A percentile compares a stretch with the other conserved stretches of the same genome.
These are phyloP conservation scores for Umimayanthus chanpuru DNA, from an alignment of 92 coral and sea anemone genomes.

Conservation along the genomic window DNA sequence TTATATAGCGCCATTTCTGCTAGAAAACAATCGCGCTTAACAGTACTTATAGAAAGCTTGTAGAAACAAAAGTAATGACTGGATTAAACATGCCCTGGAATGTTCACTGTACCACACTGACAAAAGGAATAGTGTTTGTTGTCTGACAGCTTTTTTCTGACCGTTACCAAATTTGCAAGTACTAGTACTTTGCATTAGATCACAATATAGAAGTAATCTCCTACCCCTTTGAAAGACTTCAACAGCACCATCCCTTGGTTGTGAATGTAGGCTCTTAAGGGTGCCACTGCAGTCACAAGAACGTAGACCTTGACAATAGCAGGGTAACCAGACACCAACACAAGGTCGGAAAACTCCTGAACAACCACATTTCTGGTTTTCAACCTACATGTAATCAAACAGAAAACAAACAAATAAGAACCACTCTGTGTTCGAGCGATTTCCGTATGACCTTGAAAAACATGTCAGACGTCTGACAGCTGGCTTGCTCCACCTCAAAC, in stretches of 20 bases:
- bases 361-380: constrained; percentile 23
- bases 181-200: too few species aligned
- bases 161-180: too few species aligned
- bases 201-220: neutral
- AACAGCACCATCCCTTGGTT: constrained; percentile 3
- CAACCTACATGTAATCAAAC: constrained; percentile 2
- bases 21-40: too few species aligned
- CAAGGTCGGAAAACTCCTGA: constrained; percentile 23
- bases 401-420: neutral
- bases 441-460: too few species aligned
- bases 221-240: constrained; percentile 27
- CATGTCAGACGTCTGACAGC: too few species aligned
- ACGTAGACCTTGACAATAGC: constrained; percentile 31
- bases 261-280: constrained; percentile 35
- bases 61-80: too few species aligned
- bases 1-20: too few species aligned
- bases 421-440: neutral
- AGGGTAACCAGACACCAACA: constrained; percentile 13
- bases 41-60: too few species aligned
- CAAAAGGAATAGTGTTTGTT: too few species aligned
- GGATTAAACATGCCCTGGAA: neutral
- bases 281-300: constrained; percentile 32
- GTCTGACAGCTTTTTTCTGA: too few species aligned
- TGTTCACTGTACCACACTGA: too few species aligned
- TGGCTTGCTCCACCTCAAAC: too few species aligned